Base-by-base conservation (phyloP, 35 echinoderm and acorn worm species). In the Patiria miniata region DNA sequence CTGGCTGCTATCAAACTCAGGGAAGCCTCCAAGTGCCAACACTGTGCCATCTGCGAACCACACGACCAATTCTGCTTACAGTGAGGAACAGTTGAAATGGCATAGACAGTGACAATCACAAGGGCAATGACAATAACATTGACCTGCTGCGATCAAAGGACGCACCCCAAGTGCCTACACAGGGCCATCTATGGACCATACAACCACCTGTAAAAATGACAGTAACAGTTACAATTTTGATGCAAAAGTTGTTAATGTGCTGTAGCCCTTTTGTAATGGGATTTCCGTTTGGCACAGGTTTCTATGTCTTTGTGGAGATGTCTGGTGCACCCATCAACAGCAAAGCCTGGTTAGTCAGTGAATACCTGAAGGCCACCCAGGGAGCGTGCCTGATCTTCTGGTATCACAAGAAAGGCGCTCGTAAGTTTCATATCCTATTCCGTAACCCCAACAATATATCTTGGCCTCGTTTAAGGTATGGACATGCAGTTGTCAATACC, bases 301-400 rank as follows among this genome's bases (percentile, higher is more conserved):
- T 77, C 39, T 97, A 97, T 39, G 50, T 97, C 39, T 97, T 88
- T 58, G 86, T 97, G 29, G 95, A 97, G 36, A 86, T 91, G 30
- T 93, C 91, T 36, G 80, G 85, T 14, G 26, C 86, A 6, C 22
- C 39, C 21, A 37, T 80, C 6, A 32, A 2, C 6, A 79, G 90
- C 65, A 90, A 34, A 21, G 95, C 95, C 5, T 80, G 91, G 81
- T 68, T 97, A 0, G 81, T 85, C 39, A 96, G 94, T 86, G 58
- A 83, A 28, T 86, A 90, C 78, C 37, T 81, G 16, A 42, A 44
- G 65, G 19, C 78, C 37, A 90, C 47, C 10, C 39, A 50, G 40
- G 78, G 16, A 37, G 58, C 61, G 1, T 97, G 95, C 53, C 82
- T 97, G 4, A 58, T 76, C n/a, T 97, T 93, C 80, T 97, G 95